Evolutionary conservation across 2,888 invertebrate genomes (phyloP), one percentile per base, ranked within the genome.

Genomic region (Mactromeris polynyma): DNA sequence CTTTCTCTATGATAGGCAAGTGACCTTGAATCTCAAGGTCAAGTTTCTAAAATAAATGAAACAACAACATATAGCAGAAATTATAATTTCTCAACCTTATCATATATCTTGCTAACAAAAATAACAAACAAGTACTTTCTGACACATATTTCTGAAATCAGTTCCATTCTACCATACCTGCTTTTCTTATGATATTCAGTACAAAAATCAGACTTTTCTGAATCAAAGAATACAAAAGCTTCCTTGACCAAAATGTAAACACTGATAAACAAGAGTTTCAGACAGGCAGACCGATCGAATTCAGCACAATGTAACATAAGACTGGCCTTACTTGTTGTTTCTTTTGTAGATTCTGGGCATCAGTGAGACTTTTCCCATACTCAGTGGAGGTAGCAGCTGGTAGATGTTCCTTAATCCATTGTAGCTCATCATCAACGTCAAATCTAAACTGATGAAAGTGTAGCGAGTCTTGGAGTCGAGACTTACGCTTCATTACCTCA

Each of bases 381-480:
- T 97, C 97, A 54, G 96, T 95, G 0, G 98, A 98, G 0, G 98
- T 97, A 0, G 98, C 99, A 0, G 98, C 97, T 0, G 98, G 98
- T 93, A 98, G 96, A 90, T 99, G 98, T 96, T 99, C 99, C 64
- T 98, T 98, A 92, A 99, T 98, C 99, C 99, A 99, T 96, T 98
- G 99, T 94, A 99, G 97, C 96, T 99, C 99, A 0, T 98, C 98
- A 81, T 98, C 98, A 80, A 99, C 97, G 96, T 99, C 99, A 95
- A 99, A 99, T 2, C 98, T 98, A 97, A 99, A 99, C 96, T 99
- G 99, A 97, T 99, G 99, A 96, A 98, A 98, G 93, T 98, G 98
- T 80, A 98, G 97, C 0, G 99, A 99, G 96, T 99, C 98, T 95
- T 99, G 98, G 38, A 99, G 97, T 42, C 98, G 98, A 83, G 97